Evolutionary conservation across 2,113 vertebrate species (phyloP).

Genomic region (Prunella himalayana): DNA sequence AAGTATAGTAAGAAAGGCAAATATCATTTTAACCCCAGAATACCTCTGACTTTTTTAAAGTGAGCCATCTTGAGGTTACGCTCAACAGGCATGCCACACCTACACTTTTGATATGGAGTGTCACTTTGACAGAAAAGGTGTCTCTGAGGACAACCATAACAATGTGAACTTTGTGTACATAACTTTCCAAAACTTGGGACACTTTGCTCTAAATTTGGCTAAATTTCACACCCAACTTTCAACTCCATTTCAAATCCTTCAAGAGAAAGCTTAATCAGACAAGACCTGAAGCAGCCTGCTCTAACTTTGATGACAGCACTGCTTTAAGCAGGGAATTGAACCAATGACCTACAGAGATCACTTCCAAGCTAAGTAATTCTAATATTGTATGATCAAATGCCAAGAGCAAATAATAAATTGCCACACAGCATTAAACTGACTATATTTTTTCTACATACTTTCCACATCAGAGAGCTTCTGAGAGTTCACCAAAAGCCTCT

Average conservation of each 20-base stretch:
- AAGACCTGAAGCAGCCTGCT: neutral
- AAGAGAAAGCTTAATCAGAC: neutral
- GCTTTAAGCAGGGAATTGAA: neutral
- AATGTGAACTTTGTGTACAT: neutral
- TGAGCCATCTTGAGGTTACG: neutral
- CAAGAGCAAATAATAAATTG: neutral
- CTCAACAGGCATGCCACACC: neutral
- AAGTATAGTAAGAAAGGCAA: neutral
- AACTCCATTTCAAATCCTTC: neutral
- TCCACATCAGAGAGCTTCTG: neutral
- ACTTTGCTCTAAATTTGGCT: neutral
- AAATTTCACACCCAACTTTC: neutral
- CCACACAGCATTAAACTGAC: neutral
- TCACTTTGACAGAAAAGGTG: neutral
- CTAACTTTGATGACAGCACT: neutral
- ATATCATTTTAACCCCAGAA: neutral
- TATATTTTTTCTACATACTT: neutral
- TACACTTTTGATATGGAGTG: neutral
- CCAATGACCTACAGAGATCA: neutral
- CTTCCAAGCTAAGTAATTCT: neutral
- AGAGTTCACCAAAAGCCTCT: neutral
- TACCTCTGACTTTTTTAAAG: neutral
- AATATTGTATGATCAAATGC: neutral
- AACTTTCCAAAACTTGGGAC: neutral
- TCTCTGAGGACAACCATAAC: neutral